Percentiles rank a stretch among this genome's conserved stretches.
Evolutionary conservation across 2,888 invertebrate genomes (phyloP).

Genomic region (Pseudoips prasinana): DNA sequence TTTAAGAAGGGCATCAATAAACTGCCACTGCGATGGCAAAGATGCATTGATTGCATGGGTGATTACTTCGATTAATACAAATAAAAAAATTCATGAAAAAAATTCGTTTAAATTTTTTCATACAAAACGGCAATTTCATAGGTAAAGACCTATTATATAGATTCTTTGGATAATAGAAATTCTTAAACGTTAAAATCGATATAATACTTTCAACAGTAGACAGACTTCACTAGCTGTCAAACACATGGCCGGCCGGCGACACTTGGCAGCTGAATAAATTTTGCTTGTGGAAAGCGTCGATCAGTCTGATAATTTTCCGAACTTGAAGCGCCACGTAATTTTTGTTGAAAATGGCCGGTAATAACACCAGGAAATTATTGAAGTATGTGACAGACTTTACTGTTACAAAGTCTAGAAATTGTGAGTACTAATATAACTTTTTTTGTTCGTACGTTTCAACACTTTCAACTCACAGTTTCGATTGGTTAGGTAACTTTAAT

Average conservation of each 20-base stretch:
- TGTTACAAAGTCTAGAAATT: slow-evolving; percentile 48
- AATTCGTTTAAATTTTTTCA: too few relatives aligned
- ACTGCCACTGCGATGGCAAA: too few relatives aligned
- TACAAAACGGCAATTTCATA: too few relatives aligned
- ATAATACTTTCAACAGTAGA: too few relatives aligned
- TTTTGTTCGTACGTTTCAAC: background rate
- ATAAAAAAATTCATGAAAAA: too few relatives aligned
- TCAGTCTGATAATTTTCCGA: slow-evolving; percentile 6
- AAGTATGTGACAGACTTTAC: slow-evolving; percentile 58
- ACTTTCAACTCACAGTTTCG: slow-evolving; percentile 12
- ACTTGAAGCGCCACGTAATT: slow-evolving; percentile 25
- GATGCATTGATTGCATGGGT: too few relatives aligned
- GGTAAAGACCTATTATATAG: too few relatives aligned
- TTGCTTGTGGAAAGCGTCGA: slow-evolving; percentile 7
- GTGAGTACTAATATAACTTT: slow-evolving; percentile 50
- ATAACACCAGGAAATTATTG: slow-evolving; percentile 55
- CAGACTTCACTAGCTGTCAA: background rate
- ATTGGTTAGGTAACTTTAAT: slow-evolving; percentile 48
- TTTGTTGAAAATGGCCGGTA: slow-evolving; percentile 49
- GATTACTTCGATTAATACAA: too few relatives aligned
- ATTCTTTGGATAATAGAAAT: too few relatives aligned
- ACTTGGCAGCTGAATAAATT: background rate
- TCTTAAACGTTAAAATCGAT: too few relatives aligned
- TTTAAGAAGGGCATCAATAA: too few relatives aligned
- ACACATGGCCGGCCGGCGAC: slow-evolving; percentile 1